A percentile compares a stretch with the other conserved stretches of the same genome.
These are phyloP conservation scores for Nycticryphes semicollaris DNA, from an alignment of 2,113 vertebrate species.

Conservation along the genomic window DNA sequence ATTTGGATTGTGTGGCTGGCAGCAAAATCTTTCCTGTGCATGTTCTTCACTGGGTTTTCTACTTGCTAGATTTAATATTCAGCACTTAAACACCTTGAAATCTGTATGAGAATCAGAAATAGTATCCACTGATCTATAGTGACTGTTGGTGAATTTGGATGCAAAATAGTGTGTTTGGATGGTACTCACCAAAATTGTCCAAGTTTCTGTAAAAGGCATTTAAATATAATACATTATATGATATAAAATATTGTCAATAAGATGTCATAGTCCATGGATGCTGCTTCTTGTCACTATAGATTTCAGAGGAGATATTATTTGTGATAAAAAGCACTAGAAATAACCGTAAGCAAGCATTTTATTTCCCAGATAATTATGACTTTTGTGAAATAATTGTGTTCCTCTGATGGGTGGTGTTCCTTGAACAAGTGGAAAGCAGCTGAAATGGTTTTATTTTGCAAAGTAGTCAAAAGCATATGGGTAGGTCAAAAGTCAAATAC, in stretches of 20 bases:
- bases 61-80: neutral
- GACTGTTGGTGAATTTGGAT: neutral
- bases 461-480: neutral
- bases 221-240: neutral
- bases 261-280: neutral
- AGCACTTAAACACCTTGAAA: neutral
- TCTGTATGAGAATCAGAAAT: neutral
- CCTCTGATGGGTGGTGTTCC: neutral
- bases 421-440: neutral
- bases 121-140: neutral
- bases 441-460: neutral
- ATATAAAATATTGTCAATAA: neutral
- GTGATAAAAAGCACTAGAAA: neutral
- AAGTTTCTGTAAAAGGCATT: neutral
- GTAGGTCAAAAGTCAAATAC: neutral
- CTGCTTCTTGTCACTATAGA: neutral
- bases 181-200: neutral
- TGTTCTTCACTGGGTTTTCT: neutral
- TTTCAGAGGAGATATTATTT: neutral
- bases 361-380: neutral
- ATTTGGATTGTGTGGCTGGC: neutral
- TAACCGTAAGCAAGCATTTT: neutral
- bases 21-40: neutral
- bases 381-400: neutral
- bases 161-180: neutral